Percentiles rank a stretch among this genome's conserved stretches.
Evolutionary conservation across 2,888 invertebrate genomes (phyloP).

Genomic region (Baronia brevicornis): DNA sequence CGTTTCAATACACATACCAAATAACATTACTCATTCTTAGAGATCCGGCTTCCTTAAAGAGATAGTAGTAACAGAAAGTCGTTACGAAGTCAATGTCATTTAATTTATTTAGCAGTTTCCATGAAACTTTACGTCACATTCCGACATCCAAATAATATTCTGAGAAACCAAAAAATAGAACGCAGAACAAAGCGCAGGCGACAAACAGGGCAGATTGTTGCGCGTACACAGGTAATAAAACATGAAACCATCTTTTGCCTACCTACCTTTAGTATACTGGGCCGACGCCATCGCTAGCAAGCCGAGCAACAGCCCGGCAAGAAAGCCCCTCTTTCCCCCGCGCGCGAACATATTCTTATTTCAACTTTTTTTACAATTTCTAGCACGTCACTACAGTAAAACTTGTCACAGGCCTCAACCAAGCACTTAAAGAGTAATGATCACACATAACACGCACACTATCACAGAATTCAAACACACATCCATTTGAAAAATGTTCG

Average conservation of each 20-base stretch:
- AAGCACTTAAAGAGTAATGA: constrained; percentile 56
- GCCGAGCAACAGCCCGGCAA: constrained; percentile 53
- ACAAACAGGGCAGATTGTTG: constrained; percentile 30
- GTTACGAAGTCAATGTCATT: constrained; percentile 9
- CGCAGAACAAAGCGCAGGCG: constrained; percentile 51
- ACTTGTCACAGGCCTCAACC: constrained; percentile 58
- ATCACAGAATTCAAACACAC: constrained; percentile 67
- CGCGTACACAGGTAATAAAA: constrained; percentile 57
- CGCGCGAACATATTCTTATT: constrained; percentile 52
- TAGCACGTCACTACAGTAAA: constrained; percentile 60
- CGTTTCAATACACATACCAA: too few relatives aligned
- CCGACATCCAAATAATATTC: constrained; percentile 22
- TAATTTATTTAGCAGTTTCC: constrained; percentile 17
- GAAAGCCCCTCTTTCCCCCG: constrained; percentile 53
- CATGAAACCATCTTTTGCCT: constrained; percentile 32
- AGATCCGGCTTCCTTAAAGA: constrained; percentile 6
- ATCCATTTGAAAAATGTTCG: constrained; percentile 74
- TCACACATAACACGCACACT: constrained; percentile 67
- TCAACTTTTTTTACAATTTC: constrained; percentile 52
- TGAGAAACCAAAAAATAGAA: constrained; percentile 49
- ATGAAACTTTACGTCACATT: constrained; percentile 20
- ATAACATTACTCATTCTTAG: constrained; percentile 4
- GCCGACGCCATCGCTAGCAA: constrained; percentile 58
- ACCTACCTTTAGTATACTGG: constrained; percentile 64
- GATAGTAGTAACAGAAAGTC: constrained; percentile 7